phyloP scores from a whole-genome alignment of 1,140 invertebrate species.

The Lasioglossum baleicum region DNA sequence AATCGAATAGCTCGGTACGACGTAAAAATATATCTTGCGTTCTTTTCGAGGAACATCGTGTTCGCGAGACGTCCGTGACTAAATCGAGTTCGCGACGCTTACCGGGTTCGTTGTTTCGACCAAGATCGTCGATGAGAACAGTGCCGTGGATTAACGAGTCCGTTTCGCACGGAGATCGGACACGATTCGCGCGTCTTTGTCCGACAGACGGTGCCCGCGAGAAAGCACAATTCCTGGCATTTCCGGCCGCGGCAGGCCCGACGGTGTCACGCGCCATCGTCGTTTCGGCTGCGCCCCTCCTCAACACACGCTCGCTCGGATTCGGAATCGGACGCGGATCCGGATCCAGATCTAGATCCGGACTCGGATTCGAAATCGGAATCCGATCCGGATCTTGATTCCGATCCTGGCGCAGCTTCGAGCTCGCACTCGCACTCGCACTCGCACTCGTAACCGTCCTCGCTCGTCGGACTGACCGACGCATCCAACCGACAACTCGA shows the following conservation, averaged over 20 bases:
- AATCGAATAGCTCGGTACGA: neutral
- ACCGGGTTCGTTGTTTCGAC: neutral
- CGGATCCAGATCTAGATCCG: too few species aligned
- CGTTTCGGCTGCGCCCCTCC: slow-evolving; percentile 67
- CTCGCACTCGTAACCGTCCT: slow-evolving; percentile 46
- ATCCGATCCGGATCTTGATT: too few species aligned
- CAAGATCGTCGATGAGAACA: too few species aligned
- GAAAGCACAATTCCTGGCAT: too few species aligned
- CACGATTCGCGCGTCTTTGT: too few species aligned
- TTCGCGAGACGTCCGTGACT: neutral
- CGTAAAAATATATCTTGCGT: slow-evolving; percentile 26
- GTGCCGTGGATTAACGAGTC: too few species aligned
- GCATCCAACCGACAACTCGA: slow-evolving; percentile 66
- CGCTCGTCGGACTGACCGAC: slow-evolving; percentile 69
- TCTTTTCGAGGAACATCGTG: slow-evolving; percentile 3
- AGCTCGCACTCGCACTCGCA: too few species aligned
- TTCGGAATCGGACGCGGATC: slow-evolving; percentile 16
- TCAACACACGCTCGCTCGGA: slow-evolving; percentile 63
- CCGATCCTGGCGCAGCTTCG: too few species aligned
- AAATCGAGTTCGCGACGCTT: neutral
- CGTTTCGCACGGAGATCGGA: too few species aligned
- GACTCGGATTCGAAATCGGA: too few species aligned
- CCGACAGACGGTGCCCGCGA: slow-evolving; percentile 7
- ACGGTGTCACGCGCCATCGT: slow-evolving; percentile 68
- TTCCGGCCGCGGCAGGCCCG: too few species aligned